phyloP scores from a whole-genome alignment of 2,888 invertebrate genomes.

The Pyrrhia umbra region DNA sequence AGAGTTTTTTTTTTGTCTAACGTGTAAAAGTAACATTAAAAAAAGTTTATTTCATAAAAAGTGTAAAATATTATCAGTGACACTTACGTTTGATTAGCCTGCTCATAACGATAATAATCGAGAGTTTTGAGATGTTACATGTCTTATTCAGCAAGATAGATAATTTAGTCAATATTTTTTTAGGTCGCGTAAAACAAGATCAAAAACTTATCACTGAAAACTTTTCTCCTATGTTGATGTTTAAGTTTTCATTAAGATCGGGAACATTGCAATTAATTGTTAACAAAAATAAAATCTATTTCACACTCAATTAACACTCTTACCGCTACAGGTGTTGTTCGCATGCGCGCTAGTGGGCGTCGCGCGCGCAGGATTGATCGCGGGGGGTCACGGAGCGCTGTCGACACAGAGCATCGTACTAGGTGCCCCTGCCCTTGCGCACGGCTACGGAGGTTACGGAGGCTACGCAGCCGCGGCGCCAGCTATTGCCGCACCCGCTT shows the following conservation, averaged over 20 bases:
- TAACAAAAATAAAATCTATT: background rate
- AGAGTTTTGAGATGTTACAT: too few relatives aligned
- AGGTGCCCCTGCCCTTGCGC: slow-evolving; percentile 79
- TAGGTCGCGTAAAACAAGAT: background rate
- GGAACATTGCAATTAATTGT: background rate
- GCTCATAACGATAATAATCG: too few relatives aligned
- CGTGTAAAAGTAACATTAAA: background rate
- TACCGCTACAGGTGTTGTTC: slow-evolving; percentile 73
- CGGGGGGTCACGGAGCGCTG: slow-evolving; percentile 82
- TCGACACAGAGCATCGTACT: slow-evolving; percentile 84
- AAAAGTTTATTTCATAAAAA: background rate
- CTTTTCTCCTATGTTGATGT: background rate
- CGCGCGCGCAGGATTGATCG: slow-evolving; percentile 87
- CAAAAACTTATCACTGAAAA: too few relatives aligned
- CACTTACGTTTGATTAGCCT: too few relatives aligned
- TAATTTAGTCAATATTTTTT: background rate
- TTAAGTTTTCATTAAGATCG: background rate
- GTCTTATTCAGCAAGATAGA: background rate
- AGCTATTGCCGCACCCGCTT: slow-evolving; percentile 67
- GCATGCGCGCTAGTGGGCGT: slow-evolving; percentile 80
- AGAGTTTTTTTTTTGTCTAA: background rate
- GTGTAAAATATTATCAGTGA: background rate
- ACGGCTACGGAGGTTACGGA: slow-evolving; percentile 68
- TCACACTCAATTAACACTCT: background rate
- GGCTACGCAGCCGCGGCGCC: slow-evolving; percentile 76